phyloP scores from a whole-genome alignment of 2,113 vertebrate species.

The Sturnus vulgaris region DNA sequence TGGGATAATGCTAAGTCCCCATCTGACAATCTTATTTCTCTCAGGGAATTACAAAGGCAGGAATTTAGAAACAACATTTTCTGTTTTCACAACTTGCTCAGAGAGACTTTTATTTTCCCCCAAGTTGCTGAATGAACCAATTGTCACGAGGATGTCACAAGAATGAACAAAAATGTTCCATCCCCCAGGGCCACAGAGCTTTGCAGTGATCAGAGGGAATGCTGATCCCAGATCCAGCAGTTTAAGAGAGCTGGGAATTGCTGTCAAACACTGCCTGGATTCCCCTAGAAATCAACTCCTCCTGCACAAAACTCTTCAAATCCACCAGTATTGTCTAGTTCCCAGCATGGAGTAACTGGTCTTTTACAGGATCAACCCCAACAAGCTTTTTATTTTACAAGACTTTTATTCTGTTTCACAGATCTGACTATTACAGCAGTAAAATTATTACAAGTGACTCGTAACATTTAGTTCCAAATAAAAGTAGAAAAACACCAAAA shows the following conservation, averaged over 20 bases:
- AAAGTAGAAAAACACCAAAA: conserved; percentile 54
- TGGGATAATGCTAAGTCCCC: conserved; percentile 15
- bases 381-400: conserved; percentile 63
- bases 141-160: neutral
- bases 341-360: neutral
- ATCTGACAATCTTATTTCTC: conserved; percentile 22
- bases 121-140: neutral
- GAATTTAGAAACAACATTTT: conserved; percentile 12
- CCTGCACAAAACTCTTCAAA: neutral
- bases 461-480: conserved; percentile 63
- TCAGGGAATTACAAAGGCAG: conserved; percentile 14
- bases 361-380: conserved; percentile 29
- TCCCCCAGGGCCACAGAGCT: neutral
- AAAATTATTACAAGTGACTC: conserved; percentile 74
- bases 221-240: neutral
- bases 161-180: neutral
- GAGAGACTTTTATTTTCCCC: neutral
- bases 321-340: neutral
- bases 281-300: neutral
- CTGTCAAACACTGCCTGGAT: neutral
- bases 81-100: neutral
- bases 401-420: conserved; percentile 76
- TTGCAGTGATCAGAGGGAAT: neutral
- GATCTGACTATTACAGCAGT: conserved; percentile 72
- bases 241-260: neutral